Evolutionary conservation across 2,888 invertebrate species (phyloP), one percentile per base, ranked within the genome.

Genomic region (Eilema depressum): DNA sequence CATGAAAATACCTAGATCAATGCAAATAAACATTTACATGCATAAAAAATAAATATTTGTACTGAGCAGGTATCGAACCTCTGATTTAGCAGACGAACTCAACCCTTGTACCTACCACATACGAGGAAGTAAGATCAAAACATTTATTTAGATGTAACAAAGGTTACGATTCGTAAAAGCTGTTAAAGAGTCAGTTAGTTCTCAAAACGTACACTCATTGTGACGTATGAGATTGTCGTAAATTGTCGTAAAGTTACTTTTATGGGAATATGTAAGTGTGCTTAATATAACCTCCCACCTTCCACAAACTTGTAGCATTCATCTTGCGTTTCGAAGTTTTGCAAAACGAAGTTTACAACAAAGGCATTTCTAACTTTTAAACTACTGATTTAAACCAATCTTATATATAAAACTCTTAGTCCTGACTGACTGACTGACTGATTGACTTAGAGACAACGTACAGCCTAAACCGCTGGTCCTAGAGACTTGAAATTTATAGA

Each of bases 281-380:
- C 74, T 79, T 73, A 76, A 75, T 71, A 75, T 70, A 76, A 81
- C 78, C 79, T 83, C 80, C 75, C 70, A 82, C 78, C 79, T 83
- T 80, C 73, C 70, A 77, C 75, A 79, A 77, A 79, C 74, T 82
- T 76, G 76, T 73, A 76, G 67, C 71, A 62, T 79, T 79, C 78
- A 75, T 79, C 75, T 81, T 81, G 76, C 80, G 76, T 81, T 73
- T 78, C 57, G 63, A 79, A 78, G 73, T 78, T 75, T 69, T 72
- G 76, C 81, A 77, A 77, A 80, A 81, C 78, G 80, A 79, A 84
- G 82, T 82, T 86, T 73, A 47, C 64, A 77, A 78, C 82, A 84
- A 83, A 86, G 78, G 77, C 78, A 76, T 79, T 78, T 80, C 76
- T 74, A 73, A 78, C 75, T 79, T 79, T 74, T 75, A 77, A 75